phyloP scores from a whole-genome alignment of 2,113 vertebrate genomes.

The Cavia aperea region DNA sequence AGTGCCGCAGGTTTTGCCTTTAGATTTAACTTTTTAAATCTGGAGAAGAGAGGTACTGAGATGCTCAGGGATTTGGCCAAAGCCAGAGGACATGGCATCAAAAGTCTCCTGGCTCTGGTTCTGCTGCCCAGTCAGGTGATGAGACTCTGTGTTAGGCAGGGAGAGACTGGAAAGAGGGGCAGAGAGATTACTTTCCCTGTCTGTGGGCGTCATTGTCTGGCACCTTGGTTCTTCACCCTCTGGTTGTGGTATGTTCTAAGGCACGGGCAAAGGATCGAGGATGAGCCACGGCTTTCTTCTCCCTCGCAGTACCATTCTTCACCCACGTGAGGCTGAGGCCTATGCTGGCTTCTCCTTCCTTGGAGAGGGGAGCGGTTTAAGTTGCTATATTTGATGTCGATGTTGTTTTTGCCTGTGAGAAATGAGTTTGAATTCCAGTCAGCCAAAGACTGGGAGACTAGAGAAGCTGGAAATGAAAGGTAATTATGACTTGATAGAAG shows the following conservation, averaged over 20 bases:
- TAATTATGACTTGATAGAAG: not conserved
- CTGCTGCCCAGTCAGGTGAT: not conserved
- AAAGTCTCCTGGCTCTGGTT: not conserved
- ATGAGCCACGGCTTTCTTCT: accelerated
- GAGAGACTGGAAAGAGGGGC: not conserved
- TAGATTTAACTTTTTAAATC: not conserved
- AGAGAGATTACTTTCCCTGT: not conserved
- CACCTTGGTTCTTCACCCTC: not conserved
- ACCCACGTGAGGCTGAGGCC: too few relatives aligned
- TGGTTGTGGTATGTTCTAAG: accelerated
- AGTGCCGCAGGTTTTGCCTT: not conserved
- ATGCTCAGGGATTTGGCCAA: not conserved
- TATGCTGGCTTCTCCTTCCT: not conserved
- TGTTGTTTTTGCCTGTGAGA: not conserved
- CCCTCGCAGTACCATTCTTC: not conserved
- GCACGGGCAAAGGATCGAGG: accelerated
- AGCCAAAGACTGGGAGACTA: not conserved
- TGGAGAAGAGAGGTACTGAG: not conserved
- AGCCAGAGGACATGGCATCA: not conserved
- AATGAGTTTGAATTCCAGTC: not conserved
- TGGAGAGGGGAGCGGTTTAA: not conserved
- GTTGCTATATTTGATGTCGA: not conserved
- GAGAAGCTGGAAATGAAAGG: not conserved
- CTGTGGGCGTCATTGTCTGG: not conserved
- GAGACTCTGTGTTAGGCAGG: not conserved